These are phyloP conservation scores for Pygmarrhopalites habei DNA, from an alignment of 1,140 invertebrate species.

Conservation along the genomic window DNA sequence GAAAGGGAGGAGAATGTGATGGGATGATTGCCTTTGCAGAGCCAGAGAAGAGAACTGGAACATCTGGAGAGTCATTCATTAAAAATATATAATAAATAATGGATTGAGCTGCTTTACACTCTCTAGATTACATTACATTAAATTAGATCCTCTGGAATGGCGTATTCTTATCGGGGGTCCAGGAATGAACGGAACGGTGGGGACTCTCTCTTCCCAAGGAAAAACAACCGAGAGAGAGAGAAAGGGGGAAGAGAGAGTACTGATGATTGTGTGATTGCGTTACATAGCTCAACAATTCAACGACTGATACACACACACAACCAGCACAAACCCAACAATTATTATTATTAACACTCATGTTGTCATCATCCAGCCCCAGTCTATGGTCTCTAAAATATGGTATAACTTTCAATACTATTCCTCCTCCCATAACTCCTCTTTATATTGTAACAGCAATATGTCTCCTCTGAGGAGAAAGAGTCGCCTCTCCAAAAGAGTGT, in stretches of 20 bases:
- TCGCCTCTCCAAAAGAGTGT: too few species aligned
- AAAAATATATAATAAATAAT: slow-evolving; percentile 16
- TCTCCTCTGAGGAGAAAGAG: too few species aligned
- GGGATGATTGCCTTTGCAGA: not conserved
- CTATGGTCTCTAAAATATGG: too few species aligned
- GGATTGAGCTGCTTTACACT: slow-evolving; percentile 5
- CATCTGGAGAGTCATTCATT: slow-evolving; percentile 19
- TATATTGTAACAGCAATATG: too few species aligned
- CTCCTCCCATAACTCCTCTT: too few species aligned
- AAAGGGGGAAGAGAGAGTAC: not conserved
- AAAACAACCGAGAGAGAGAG: not conserved
- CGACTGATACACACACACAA: not conserved
- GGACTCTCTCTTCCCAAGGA: slow-evolving; percentile 14
- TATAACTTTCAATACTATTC: too few species aligned
- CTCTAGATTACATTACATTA: slow-evolving; percentile 2
- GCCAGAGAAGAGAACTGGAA: not conserved
- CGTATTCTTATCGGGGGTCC: slow-evolving; percentile 18
- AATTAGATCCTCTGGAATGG: slow-evolving; percentile 12
- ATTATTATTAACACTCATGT: too few species aligned
- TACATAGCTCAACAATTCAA: slow-evolving; percentile 1
- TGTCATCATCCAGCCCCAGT: too few species aligned
- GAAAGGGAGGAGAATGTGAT: slow-evolving; percentile 4
- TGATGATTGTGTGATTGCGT: not conserved
- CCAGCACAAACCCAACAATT: too few species aligned
- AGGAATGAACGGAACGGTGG: slow-evolving; percentile 5